Conservation (phyloP, 2,113 vertebrate species). For the Hepsetus odoe region DNA sequence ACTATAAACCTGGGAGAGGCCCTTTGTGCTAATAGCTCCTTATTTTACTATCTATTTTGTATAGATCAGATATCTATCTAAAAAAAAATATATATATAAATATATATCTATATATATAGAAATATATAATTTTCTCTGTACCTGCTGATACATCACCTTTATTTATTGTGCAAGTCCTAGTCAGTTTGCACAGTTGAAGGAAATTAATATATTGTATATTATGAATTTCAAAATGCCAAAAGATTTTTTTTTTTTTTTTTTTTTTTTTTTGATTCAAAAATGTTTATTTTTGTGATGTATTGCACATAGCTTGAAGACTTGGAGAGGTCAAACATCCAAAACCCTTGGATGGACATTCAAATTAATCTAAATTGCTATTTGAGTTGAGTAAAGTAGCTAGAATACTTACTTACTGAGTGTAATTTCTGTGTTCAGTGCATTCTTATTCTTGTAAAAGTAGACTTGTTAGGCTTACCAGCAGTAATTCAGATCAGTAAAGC, state of each 20-base stretch:
- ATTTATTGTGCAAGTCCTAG: conserved; percentile 61
- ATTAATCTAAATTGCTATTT: conserved; percentile 44
- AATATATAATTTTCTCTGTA: conserved; percentile 48
- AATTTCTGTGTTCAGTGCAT: conserved; percentile 31
- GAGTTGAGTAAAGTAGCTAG: conserved; percentile 43
- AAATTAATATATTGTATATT: conserved; percentile 60
- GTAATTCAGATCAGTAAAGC: conserved; percentile 20
- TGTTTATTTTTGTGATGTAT: conserved; percentile 62
- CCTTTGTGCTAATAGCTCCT: conserved; percentile 37
- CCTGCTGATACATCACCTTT: conserved; percentile 54
- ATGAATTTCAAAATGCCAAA: conserved; percentile 60
- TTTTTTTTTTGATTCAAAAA: conserved; percentile 54
- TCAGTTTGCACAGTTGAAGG: conserved; percentile 55
- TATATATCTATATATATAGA: conserved; percentile 33
- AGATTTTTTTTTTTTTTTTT: conserved; percentile 55
- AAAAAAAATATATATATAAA: conserved; percentile 2
- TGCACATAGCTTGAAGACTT: conserved; percentile 42
- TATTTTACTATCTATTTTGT: conserved; percentile 59
- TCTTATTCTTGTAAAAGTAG: background rate
- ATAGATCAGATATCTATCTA: conserved; percentile 31
- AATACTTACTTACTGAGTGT: conserved; percentile 37
- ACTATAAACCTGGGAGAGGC: conserved; percentile 36
- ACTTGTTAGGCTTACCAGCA: conserved; percentile 14
- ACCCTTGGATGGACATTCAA: conserved; percentile 22
- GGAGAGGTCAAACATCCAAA: conserved; percentile 29